Percentiles rank a stretch among this genome's conserved stretches.
phyloP scores from a whole-genome alignment of 2,113 vertebrate genomes.

The Oplegnathus fasciatus region DNA sequence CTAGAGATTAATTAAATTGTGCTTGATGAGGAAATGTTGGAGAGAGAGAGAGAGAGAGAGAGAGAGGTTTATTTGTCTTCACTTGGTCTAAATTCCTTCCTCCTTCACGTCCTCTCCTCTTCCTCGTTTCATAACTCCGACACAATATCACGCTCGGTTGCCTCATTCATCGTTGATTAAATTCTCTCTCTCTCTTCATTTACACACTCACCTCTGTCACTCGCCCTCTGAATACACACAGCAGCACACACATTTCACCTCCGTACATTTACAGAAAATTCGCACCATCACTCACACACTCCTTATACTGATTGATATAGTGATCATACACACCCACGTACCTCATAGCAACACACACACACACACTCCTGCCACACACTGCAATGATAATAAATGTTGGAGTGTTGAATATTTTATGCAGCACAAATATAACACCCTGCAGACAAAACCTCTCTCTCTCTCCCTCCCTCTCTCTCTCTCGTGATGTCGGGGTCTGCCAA shows the following conservation, averaged over 20 bases:
- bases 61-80: neutral
- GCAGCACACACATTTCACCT: conserved; percentile 3
- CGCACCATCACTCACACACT: conserved; percentile 8
- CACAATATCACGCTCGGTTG: conserved; percentile 40
- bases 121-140: conserved; percentile 41
- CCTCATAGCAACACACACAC: neutral
- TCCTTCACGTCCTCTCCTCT: neutral
- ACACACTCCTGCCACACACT: neutral
- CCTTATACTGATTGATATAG: conserved; percentile 1
- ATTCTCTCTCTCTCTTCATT: conserved; percentile 5
- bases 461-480: conserved; percentile 4
- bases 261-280: neutral
- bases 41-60: neutral
- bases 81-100: neutral
- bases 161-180: conserved; percentile 53
- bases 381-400: conserved; percentile 32
- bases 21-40: neutral
- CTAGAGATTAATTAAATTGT: neutral
- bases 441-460: conserved; percentile 44
- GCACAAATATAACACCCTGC: conserved; percentile 59
- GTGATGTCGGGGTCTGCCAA: conserved; percentile 22
- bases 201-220: conserved; percentile 24
- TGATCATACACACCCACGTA: neutral
- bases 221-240: conserved; percentile 2
- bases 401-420: conserved; percentile 69